A percentile compares a stretch with the other conserved stretches of the same genome.
Evolutionary conservation across 2,113 vertebrate genomes (phyloP).

Genomic region (Nothoprocta pentlandii): DNA sequence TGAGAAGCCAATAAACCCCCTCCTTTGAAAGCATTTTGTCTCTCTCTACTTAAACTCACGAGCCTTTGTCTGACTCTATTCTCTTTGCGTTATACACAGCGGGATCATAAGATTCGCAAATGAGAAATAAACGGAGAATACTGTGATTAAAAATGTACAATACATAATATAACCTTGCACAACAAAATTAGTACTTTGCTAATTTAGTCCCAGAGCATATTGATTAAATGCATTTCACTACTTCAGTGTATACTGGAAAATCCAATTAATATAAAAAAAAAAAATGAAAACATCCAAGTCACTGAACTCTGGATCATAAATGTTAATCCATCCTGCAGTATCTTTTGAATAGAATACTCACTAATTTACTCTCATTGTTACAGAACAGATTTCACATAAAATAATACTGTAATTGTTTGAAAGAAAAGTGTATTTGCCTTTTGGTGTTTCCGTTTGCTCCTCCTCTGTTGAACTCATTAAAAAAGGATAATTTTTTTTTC

Average conservation of each 20-base stretch:
- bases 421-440: slow-evolving; percentile 56
- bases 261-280: slow-evolving; percentile 76
- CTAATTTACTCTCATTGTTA: slow-evolving; percentile 73
- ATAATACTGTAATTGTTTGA: slow-evolving; percentile 63
- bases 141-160: slow-evolving; percentile 74
- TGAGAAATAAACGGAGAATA: slow-evolving; percentile 67
- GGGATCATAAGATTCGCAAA: slow-evolving; percentile 63
- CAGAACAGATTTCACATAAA: slow-evolving; percentile 74
- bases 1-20: slow-evolving; percentile 43
- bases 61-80: slow-evolving; percentile 40
- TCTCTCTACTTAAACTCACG: slow-evolving; percentile 32
- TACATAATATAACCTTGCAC: slow-evolving; percentile 68
- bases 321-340: slow-evolving; percentile 69
- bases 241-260: slow-evolving; percentile 71
- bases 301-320: slow-evolving; percentile 71
- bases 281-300: slow-evolving; percentile 69
- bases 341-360: slow-evolving; percentile 55
- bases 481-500: neutral
- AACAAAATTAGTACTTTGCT: slow-evolving; percentile 75
- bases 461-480: slow-evolving; percentile 47
- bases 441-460: slow-evolving; percentile 51
- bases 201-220: slow-evolving; percentile 76
- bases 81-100: slow-evolving; percentile 62
- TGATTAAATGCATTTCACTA: slow-evolving; percentile 76
- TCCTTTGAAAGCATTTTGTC: neutral